Evolutionary conservation across 92 coral and sea anemone genomes (phyloP), one percentile per base, ranked within the genome.

Genomic region (Zoanthus sociatus): DNA sequence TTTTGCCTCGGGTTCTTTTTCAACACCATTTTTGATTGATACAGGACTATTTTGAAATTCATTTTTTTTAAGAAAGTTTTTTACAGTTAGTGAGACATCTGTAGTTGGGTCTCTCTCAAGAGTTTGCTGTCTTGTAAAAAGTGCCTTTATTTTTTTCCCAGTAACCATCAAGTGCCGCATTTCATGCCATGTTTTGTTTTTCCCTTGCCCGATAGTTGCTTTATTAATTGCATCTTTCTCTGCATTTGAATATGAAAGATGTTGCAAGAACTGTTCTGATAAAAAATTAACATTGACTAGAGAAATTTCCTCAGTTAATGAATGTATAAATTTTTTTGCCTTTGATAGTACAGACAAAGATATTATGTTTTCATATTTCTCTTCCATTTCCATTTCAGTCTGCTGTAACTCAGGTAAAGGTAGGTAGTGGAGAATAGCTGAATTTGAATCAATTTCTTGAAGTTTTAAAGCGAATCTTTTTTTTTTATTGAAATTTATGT

Each of bases 351-450:
- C 88, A 26, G 67, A 56, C 68, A 81, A 82, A 73, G 78, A 73
- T 31, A 18, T 55, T 12, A 78, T 46, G 71, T 89, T 55, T 9
- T 71, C 42, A 70, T 32, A 37, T 71, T 76, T 68, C 51, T 78
- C 66, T 78, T 67, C 56, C 37, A 51, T 70, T 47, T 55, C 56
- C 53, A 56, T 83, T 72, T 47, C 61, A 58, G 69, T 72, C 58
- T 53, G 58, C 58, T 53, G 58, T 53, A 53, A 55, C 56, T 75
- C 15, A 69, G 83, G 47, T 26, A 63, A 50, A 72, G 87, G 92
- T 70, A 93, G 78, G 42, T 89, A 90, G 75, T 88, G 86, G 51
- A 93, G 90, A 84, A 93, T 93, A 7, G 90, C 93, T 76, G 93
- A 88, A 14, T 60, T 17, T 82, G 85, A 74, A 82, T 93, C 93